Base-by-base conservation (phyloP, 2,797 vertebrate genomes). In the Halcyon chelicuti region DNA sequence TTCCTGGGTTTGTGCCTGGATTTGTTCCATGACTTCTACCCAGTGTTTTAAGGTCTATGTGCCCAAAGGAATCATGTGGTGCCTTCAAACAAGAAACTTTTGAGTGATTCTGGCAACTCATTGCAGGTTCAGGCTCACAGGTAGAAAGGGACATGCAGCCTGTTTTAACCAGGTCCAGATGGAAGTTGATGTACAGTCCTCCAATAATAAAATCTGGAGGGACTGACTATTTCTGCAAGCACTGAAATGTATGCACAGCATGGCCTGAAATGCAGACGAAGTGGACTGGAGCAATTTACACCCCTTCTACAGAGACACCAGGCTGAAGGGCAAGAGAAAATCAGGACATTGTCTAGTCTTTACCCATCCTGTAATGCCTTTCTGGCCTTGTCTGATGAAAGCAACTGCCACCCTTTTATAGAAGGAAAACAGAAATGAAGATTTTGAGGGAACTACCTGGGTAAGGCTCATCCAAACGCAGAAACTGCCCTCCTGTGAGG, bases 41-140 rank as follows among this genome's bases (percentile, higher is more conserved):
- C 47, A 77, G 40, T 0, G 0, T 31, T 11, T 49, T n/a, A 83
- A 37, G 14, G 11, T 61, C 10, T 57, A 3, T 2, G 25, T 49
- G 60, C 42, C 52, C 29, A 46, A 66, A 74, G 1, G 1, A 46
- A 74, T 46, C 35, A 12, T 3, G 4, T 0, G 2, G 10, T 55
- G n/a, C 31, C 29, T 66, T 92, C 2, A 1, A 23, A 47, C 28
- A 63, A 51, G 47, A 58, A 70, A 44, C 4, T 19, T 6, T 21
- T 37, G 23, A 87, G 13, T 29, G 39, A 23, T n/a, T 71, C 31
- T 67, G 60, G 76, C 44, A 94, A 33, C 7, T 11, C 3, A 7
- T 19, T 57, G 44, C 31, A 72, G 37, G 62, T 54, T 35, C 33
- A 71, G 20, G 18, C 65, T 78, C 54, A 67, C 14, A 49, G 26